Evolutionary conservation across 2,797 vertebrate species (phyloP).

Genomic region (Apogon hyalosoma): DNA sequence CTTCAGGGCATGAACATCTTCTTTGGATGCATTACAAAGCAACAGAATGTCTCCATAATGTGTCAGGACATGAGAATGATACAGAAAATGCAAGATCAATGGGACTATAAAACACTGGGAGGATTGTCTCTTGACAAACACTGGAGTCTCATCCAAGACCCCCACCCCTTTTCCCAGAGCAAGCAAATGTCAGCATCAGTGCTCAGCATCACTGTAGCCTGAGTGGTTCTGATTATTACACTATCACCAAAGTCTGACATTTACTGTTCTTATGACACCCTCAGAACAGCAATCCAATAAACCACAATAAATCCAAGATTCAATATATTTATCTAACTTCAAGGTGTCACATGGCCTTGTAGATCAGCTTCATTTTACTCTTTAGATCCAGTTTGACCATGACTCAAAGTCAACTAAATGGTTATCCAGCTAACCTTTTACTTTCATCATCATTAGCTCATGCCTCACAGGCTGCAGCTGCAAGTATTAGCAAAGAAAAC

Average conservation of each 20-base stretch:
- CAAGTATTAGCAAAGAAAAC: slow-evolving; percentile 79
- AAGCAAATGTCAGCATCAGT: slow-evolving; percentile 49
- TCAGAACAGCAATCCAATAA: slow-evolving; percentile 24
- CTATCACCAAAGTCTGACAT: slow-evolving; percentile 34
- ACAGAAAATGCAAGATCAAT: slow-evolving; percentile 58
- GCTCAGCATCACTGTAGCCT: slow-evolving; percentile 41
- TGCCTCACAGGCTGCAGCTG: slow-evolving; percentile 77
- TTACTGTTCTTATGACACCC: slow-evolving; percentile 21
- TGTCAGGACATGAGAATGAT: slow-evolving; percentile 65
- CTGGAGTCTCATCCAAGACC: slow-evolving; percentile 49
- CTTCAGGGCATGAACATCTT: slow-evolving; percentile 68
- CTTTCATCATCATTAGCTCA: slow-evolving; percentile 70
- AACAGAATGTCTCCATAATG: slow-evolving; percentile 69
- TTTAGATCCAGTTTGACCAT: slow-evolving; percentile 34
- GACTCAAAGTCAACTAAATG: slow-evolving; percentile 50
- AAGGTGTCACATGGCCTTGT: slow-evolving; percentile 28
- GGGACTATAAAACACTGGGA: slow-evolving; percentile 60
- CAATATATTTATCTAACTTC: slow-evolving; percentile 24
- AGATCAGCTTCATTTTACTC: slow-evolving; percentile 20
- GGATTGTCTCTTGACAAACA: slow-evolving; percentile 60
- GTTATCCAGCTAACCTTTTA: slow-evolving; percentile 51
- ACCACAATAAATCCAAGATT: slow-evolving; percentile 25
- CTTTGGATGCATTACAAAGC: slow-evolving; percentile 75
- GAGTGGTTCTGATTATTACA: slow-evolving; percentile 47
- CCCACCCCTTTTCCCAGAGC: slow-evolving; percentile 30